Percentiles rank a stretch among this genome's conserved stretches.
These are phyloP conservation scores for Magallana angulata DNA, from an alignment of 1,140 invertebrate species.

Conservation along the genomic window DNA sequence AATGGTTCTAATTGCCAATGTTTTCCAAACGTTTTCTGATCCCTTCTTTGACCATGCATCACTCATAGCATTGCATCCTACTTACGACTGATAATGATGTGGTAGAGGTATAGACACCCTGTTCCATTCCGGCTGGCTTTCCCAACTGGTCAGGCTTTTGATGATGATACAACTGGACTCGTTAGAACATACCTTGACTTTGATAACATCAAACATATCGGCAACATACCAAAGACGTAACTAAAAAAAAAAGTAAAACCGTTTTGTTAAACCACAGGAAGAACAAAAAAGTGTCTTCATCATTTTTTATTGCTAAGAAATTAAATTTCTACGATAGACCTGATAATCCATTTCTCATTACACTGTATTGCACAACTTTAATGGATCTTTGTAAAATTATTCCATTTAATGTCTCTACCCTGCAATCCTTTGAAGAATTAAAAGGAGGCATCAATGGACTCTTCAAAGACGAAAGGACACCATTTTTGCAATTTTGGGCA, in stretches of 20 bases:
- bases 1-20: too few species aligned
- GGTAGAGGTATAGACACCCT: not conserved
- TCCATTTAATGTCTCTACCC: not conserved
- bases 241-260: not conserved
- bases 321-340: too few species aligned
- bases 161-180: not conserved
- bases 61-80: not conserved
- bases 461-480: not conserved
- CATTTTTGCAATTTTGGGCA: not conserved
- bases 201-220: not conserved
- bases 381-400: too few species aligned
- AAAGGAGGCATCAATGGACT: not conserved
- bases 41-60: too few species aligned
- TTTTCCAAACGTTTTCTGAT: too few species aligned
- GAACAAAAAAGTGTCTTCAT: too few species aligned
- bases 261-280: too few species aligned
- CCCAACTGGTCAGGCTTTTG: not conserved
- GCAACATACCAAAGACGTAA: conserved; percentile 5
- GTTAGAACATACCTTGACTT: not conserved
- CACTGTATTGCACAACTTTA: too few species aligned
- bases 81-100: conserved; percentile 19
- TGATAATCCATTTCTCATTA: too few species aligned
- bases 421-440: not conserved
- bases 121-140: not conserved
- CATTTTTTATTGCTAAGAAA: too few species aligned